These are phyloP conservation scores for Gambusia holbrooki DNA, from an alignment of 2,113 vertebrate species.

Conservation along the genomic window DNA sequence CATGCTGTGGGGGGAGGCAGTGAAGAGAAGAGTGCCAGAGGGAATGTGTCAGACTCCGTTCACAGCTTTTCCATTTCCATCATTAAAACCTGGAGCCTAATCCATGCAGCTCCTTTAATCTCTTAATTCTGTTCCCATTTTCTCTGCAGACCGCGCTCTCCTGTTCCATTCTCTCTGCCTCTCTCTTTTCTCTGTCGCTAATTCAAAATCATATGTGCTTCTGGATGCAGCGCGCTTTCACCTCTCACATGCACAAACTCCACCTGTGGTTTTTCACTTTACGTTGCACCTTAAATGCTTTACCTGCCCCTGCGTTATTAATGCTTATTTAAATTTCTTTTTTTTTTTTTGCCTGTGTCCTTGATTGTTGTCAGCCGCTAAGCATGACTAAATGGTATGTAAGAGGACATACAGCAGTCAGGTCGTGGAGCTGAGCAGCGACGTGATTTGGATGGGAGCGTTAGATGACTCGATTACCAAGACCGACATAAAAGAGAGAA, in stretches of 20 bases:
- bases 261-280: constrained; percentile 44
- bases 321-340: not conserved
- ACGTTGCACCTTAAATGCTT: constrained; percentile 44
- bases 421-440: constrained; percentile 33
- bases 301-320: constrained; percentile 4
- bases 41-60: constrained; percentile 57
- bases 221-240: constrained; percentile 18
- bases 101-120: constrained; percentile 79
- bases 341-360: not conserved
- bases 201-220: constrained; percentile 40
- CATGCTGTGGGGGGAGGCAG: constrained; percentile 46
- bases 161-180: constrained; percentile 26
- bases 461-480: constrained; percentile 57
- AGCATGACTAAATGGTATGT: constrained; percentile 43
- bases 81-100: constrained; percentile 79
- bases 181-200: constrained; percentile 27
- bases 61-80: constrained; percentile 77
- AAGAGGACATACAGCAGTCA: constrained; percentile 52
- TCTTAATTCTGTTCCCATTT: constrained; percentile 71
- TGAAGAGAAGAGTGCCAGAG: constrained; percentile 43
- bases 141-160: constrained; percentile 45
- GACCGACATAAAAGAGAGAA: constrained; percentile 46
- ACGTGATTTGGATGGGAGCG: constrained; percentile 45
- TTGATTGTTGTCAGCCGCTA: constrained; percentile 28
- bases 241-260: constrained; percentile 3